Evolutionary conservation across 2,888 invertebrate species (phyloP).

Genomic region (Dyspetes luteomarginatus): DNA sequence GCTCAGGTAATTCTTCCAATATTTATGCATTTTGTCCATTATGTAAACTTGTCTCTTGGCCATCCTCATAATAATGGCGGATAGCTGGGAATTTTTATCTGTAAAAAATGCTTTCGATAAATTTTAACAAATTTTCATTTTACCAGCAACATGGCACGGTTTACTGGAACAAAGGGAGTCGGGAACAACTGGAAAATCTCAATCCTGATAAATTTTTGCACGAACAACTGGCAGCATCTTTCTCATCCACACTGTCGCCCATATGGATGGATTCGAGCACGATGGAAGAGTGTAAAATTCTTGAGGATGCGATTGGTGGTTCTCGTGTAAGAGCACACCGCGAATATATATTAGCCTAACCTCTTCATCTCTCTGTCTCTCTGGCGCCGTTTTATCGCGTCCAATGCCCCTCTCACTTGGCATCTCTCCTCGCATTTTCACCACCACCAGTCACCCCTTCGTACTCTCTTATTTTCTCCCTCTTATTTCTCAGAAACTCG

Average conservation of each 20-base stretch:
- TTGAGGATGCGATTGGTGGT: conserved; percentile 94
- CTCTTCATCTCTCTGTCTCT: background rate
- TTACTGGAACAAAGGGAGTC: conserved; percentile 94
- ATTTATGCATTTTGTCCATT: too few species aligned
- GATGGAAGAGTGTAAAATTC: conserved; percentile 88
- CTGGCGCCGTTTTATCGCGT: conserved; percentile 18
- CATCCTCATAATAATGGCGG: too few species aligned
- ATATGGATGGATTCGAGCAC: conserved; percentile 99
- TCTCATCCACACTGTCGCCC: conserved; percentile 92
- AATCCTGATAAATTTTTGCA: conserved; percentile 91
- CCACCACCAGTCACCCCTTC: too few species aligned
- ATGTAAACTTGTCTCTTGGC: conserved; percentile 17
- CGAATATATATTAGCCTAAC: background rate
- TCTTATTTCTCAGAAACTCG: conserved; percentile 86
- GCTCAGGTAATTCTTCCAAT: conserved; percentile 90
- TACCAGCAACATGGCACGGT: conserved; percentile 98
- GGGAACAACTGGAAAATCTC: conserved; percentile 87
- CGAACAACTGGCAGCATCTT: conserved; percentile 92
- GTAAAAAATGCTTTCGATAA: conserved; percentile 3
- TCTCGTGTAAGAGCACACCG: conserved; percentile 85
- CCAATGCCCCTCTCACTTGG: conserved; percentile 30
- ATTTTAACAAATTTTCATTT: conserved; percentile 9
- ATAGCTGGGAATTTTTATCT: conserved; percentile 9
- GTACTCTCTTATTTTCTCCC: conserved; percentile 3
- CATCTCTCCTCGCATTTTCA: conserved; percentile 25